Base-by-base conservation (phyloP, 2,113 vertebrate genomes). In the Pseudonaja textilis region DNA sequence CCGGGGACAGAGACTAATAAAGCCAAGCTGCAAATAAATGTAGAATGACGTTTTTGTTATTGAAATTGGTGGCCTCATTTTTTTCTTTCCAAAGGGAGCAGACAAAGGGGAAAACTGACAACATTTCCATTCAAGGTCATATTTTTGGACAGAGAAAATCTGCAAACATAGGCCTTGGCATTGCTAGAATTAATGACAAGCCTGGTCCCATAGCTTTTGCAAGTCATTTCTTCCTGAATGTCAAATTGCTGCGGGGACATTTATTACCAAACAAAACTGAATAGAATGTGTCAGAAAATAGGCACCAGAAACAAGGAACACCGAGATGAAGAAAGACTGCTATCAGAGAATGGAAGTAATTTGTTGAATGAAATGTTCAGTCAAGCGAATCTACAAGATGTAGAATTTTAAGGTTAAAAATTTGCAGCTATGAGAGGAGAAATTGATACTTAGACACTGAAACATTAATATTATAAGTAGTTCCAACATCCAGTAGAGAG, bases 41-140 rank as follows among this genome's bases (percentile, higher is more conserved):
- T 89, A 95, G 52, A 34, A 91, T 94, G 90, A 25, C 25, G 94
- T 91, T 91, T 94, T 96, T 95, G 74, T 91, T 90, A 93, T 69
- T 93, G 91, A 96, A 97, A 95, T 95, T 42, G 74, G 16, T 29
- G 47, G 50, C 92, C n/a, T 92, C 45, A 47, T 95, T 94, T 94
- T 74, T 95, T 42, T 59, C 64, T 92, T 91, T 91, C 42, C 39
- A 20, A 74, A 18, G 14, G 69, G 69, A 34, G 89, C 59, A 95
- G 94, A 95, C 42, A 90, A 64, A 12, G n/a, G 64, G 6, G 56
- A 23, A 91, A 89, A 20, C 87, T 94, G 50, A 85, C 87, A 95
- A 91, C 90, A 95, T 96, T 93, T 96, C 95, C 95, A 95, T 97
- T 97, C 97, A 96, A 95, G 89, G 93, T 94, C 93, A 94, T 96